Evolutionary conservation across 2,888 invertebrate species (phyloP), one percentile per base, ranked within the genome.

Genomic region (Mycalesis mineus): DNA sequence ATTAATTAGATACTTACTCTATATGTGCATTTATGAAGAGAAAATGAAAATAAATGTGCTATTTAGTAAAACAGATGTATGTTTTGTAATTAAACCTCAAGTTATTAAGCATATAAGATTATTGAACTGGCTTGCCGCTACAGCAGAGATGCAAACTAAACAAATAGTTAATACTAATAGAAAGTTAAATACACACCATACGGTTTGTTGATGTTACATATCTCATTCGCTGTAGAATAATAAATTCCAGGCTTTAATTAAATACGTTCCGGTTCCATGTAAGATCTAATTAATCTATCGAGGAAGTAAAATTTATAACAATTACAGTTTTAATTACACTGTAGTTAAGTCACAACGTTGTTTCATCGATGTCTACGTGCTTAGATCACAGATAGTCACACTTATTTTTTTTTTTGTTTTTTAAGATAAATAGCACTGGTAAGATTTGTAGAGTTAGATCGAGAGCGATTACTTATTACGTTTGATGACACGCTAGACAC

Each of bases 321-420:
- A 84, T 82, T 83, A 78, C 71, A 81, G 82, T 75, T 80, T 80
- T 77, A 84, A 84, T 81, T 80, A 71, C 82, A 87, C 87, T 79
- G 70, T 71, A 79, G 74, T 78, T 67, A 72, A 74, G 68, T 65
- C 80, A 80, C 80, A 72, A 66, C 68, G 67, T 68, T 48, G 40
- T 40, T 13, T 39, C 49, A 36, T 39, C 31, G 36, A 17, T 28
- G 51, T 62, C 51, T 64, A 72, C 67, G 71, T 71, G 63, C 65
- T 62, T 65, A 61, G 58, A 57, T 70, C 76, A 77, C 78, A 72
- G 69, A 68, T 67, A 67, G 68, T 62, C 72, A 72, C 68, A 68
- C 73, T 74, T 73, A 72, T 72, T 40, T 52, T 51, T 48, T 51
- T 50, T 56, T n/a, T 44, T 44, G 39, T 60, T 52, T 52, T 29